Evolutionary conservation across 2,797 vertebrate species (phyloP).

Genomic region (Echiichthys vipera): DNA sequence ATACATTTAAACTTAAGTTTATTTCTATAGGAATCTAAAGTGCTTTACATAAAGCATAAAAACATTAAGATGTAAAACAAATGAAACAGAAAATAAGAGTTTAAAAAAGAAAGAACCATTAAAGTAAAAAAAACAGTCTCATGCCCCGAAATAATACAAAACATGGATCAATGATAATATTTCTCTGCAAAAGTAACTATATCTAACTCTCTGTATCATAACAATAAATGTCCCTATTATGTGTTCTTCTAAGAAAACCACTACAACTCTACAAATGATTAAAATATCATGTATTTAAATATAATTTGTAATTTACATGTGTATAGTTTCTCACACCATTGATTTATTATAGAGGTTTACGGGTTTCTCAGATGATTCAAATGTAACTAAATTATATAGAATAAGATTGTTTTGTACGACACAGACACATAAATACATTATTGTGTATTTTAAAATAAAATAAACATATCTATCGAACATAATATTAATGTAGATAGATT

Average conservation of each 20-base stretch:
- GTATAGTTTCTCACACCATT: not conserved
- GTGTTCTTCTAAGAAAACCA: not conserved
- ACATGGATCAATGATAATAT: too few species aligned
- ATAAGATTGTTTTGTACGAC: too few species aligned
- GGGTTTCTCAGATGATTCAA: not conserved
- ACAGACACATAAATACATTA: not conserved
- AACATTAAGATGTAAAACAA: too few species aligned
- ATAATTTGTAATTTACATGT: not conserved
- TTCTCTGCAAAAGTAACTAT: too few species aligned
- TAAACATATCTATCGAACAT: not conserved
- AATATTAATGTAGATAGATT: not conserved
- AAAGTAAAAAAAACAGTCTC: not conserved
- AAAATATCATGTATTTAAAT: not conserved
- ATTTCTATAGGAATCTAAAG: not conserved
- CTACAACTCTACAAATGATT: too few species aligned
- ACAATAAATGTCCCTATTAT: not conserved
- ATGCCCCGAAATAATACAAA: not conserved
- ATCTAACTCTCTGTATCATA: not conserved
- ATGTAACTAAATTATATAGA: too few species aligned
- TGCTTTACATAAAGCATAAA: not conserved
- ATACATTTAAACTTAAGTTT: not conserved
- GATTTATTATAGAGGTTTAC: not conserved
- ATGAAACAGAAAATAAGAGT: not conserved
- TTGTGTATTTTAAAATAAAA: too few species aligned
- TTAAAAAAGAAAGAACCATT: too few species aligned